A percentile compares a stretch with the other conserved stretches of the same genome.
These are phyloP conservation scores for Bubo scandiacus DNA, from an alignment of 2,113 vertebrate genomes.

Conservation along the genomic window DNA sequence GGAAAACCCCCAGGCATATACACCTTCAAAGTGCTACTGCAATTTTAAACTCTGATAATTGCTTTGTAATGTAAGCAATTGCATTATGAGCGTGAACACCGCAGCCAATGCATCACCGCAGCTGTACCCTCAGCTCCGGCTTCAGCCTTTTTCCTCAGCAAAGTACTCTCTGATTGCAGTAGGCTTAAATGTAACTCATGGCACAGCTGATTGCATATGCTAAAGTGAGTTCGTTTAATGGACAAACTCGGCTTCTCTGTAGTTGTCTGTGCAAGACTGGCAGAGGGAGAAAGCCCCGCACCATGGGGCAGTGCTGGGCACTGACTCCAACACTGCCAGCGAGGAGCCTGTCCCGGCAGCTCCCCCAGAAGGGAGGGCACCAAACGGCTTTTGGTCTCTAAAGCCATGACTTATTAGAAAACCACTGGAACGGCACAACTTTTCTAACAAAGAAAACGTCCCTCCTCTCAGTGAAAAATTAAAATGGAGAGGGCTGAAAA, in stretches of 20 bases:
- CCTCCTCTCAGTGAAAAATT: background rate
- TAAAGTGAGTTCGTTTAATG: background rate
- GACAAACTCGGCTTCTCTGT: background rate
- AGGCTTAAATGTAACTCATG: background rate
- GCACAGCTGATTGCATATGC: background rate
- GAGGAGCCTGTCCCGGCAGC: background rate
- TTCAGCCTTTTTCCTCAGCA: background rate
- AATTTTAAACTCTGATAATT: slow-evolving; percentile 50
- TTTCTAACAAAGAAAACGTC: background rate
- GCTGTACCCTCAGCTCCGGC: background rate
- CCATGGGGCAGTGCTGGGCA: background rate
- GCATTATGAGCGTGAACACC: background rate
- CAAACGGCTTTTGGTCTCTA: rapidly evolving
- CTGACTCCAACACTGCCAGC: background rate
- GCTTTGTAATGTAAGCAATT: slow-evolving; percentile 38
- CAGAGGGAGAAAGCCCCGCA: background rate
- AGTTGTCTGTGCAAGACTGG: background rate
- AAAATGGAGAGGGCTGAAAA: background rate
- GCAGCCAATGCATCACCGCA: background rate
- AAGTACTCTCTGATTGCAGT: background rate
- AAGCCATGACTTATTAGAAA: background rate
- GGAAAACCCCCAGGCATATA: background rate
- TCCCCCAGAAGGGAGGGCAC: background rate
- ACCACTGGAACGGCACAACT: background rate
- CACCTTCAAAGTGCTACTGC: background rate